Evolutionary conservation across 2,797 vertebrate genomes (phyloP), one percentile per base, ranked within the genome.

Genomic region (Anguilla marmorata): DNA sequence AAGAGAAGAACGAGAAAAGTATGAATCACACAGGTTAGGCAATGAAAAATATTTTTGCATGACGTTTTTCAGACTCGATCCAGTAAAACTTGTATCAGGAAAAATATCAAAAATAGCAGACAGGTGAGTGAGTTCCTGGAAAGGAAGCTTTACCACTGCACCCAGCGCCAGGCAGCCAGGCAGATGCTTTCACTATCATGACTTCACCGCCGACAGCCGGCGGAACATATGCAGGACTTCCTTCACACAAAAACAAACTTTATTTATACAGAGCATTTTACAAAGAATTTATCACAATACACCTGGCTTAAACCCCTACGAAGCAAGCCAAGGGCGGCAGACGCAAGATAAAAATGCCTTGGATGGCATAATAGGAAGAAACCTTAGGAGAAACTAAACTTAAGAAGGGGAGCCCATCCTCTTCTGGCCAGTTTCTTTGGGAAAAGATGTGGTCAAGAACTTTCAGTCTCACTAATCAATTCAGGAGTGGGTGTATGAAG

Each of bases 41-140:
- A 19, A 3, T 89, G 87, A 21, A 56, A 88, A 87, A 92, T 72
- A 27, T 88, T 84, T 84, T 90, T 85, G 90, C 86, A 45, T 91
- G 87, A 91, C 84, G 91, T 93, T 94, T 92, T 93, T 92, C 93
- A 91, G 88, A 91, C 88, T 91, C 86, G 86, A 93, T 93, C 90
- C 91, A 92, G 91, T 92, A 92, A 93, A 92, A 60, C 0, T 48
- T 19, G 87, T 89, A 89, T 88, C 88, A 84, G 88, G 89, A 90
- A 91, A 52, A 52, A 52, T 52, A 92, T 88, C 91, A 92, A 86
- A 92, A 94, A 94, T 91, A 85, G 93, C 89, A 90, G 90, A 92
- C n/a, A 83, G 88, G 85, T 91, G 92, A 94, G 89, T 56, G 30
- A 89, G 89, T 90, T 66, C 91, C 92, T 94, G 91, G 93, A 90